Base-by-base conservation (phyloP, 1,140 invertebrate species). In the Panulirus ornatus region DNA sequence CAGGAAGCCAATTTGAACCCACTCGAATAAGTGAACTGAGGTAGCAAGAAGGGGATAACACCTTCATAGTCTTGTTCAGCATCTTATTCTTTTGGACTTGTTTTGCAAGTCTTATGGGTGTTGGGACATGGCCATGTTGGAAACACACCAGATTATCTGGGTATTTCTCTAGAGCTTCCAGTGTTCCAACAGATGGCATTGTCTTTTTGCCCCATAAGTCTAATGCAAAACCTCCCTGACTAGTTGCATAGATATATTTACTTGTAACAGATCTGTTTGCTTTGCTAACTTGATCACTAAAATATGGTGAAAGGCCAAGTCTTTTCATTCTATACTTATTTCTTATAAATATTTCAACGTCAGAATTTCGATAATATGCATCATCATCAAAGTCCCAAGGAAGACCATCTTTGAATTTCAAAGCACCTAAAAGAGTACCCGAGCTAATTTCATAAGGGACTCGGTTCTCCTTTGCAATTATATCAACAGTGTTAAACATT, bases 341-440 rank as follows among this genome's bases (percentile, higher is more conserved):
- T 22, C 88, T 88, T 2, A 79, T 84, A 63, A 92, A 92, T 22
- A 78, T 73, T 16, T 82, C 44, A 1, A 91, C 71, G 51, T 92
- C 87, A 2, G 71, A 42, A 40, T 85, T 91, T 30, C 71, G 38
- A 54, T 85, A 90, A 22, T 87, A 47, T 14, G 89, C 85, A 47
- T 93, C 92, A 27, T 91, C 90, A 78, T 93, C 92, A 30, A 92
- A 91, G 75, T 92, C 92, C 92, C 92, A 93, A 3, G 92, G 92
- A 34, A 93, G 85, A 44, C 78, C 88, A 75, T 92, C 84, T 42
- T 84, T 86, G 51, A 93, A 92, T 58, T 93, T 93, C 8, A 93
- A 76, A 34, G 92, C 92, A n/a, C 92, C 92, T 40, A 93, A 79
- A 22, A 93, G 84, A 30, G 91, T 90, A 11, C 92, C 92, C 22